Base-by-base conservation (phyloP, 2,113 vertebrate genomes). In the Sinosuthora webbiana region DNA sequence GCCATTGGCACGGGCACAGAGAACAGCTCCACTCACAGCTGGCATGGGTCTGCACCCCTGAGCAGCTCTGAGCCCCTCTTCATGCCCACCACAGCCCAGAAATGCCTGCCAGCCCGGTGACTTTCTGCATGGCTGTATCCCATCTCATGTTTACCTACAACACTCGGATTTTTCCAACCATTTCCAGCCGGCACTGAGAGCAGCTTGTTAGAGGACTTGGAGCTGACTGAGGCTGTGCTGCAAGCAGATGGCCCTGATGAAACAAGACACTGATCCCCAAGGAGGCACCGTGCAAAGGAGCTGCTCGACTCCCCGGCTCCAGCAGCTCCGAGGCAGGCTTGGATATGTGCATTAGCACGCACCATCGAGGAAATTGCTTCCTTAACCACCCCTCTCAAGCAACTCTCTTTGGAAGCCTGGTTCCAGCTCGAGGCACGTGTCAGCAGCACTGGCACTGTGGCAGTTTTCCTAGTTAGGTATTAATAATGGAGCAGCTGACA, bases 221-320 rank as follows among this genome's bases (percentile, higher is more conserved):
- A 91, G 90, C 92, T 39, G 87, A 47, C 52, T 63, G 90, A 71
- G 74, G 53, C 62, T 47, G 84, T 44, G 57, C 3, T 68, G 92
- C 57, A 63, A 89, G 94, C 96, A 97, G 94, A 97, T 94, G 96
- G 95, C 74, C 94, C 75, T 20, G 90, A 64, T 65, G 95, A 90
- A 96, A 93, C 78, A 64, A 83, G 95, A 79, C 24, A 33, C 95
- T 85, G 90, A 74, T 94, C 94, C 94, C 92, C 68, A 60, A 75
- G 84, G 95, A 95, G 92, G 57, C 74, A 93, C 74, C 31, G 1
- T 55, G 83, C 92, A 67, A 31, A 0, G 0, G 78, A 57, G 75
- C 82, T 67, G 83, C 92, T 96, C 45, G 13, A 64, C 74, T 91
- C 35, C 84, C 35, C 0, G 42, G 73, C 91, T 83, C 94, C 86